A percentile compares a stretch with the other conserved stretches of the same genome.
phyloP scores from a whole-genome alignment of 1,140 invertebrate genomes.

The Kradibia gibbosae region DNA sequence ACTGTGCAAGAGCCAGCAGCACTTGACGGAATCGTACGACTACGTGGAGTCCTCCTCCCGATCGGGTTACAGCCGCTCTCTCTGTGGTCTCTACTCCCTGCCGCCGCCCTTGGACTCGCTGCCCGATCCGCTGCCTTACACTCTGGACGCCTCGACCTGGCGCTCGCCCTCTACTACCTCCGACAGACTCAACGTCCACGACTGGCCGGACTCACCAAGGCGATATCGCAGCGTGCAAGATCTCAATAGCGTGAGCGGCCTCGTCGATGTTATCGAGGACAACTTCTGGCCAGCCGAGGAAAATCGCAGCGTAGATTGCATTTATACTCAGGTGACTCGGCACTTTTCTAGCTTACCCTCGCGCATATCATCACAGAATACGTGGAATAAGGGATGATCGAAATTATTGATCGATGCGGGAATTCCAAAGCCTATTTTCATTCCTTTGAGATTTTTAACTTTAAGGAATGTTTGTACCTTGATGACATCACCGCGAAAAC shows the following conservation, averaged over 20 bases:
- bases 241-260: constrained; percentile 68
- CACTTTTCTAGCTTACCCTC: neutral
- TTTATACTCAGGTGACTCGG: constrained; percentile 67
- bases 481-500: too few relatives aligned
- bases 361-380: too few relatives aligned
- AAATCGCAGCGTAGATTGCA: constrained; percentile 67
- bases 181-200: constrained; percentile 63
- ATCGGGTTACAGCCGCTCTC: constrained; percentile 63
- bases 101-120: constrained; percentile 58
- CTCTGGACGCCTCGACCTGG: constrained; percentile 22
- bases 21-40: constrained; percentile 67
- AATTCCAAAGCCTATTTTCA: too few relatives aligned
- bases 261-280: constrained; percentile 70
- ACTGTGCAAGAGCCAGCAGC: constrained; percentile 70
- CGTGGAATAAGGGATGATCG: neutral
- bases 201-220: constrained; percentile 64
- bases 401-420: too few relatives aligned
- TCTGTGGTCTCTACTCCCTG: constrained; percentile 64
- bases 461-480: too few relatives aligned
- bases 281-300: constrained; percentile 68
- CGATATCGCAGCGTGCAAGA: constrained; percentile 68
- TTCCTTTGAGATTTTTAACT: too few relatives aligned
- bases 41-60: constrained; percentile 57
- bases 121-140: constrained; percentile 57
- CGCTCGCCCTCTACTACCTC: neutral